phyloP scores from a whole-genome alignment of 2,113 vertebrate species.

The Colistium nudipinnis region DNA sequence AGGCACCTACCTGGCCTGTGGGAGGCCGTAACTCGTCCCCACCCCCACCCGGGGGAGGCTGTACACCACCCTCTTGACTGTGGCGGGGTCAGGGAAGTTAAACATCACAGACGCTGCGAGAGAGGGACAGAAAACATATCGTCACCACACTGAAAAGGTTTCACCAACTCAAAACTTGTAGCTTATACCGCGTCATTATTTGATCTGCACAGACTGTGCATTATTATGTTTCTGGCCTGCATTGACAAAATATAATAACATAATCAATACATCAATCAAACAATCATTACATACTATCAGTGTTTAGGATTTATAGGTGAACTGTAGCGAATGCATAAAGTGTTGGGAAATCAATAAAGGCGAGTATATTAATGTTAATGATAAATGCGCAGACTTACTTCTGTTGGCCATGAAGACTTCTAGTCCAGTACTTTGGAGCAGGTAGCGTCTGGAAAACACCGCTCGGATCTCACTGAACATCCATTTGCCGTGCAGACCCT shows the following conservation, averaged over 20 bases:
- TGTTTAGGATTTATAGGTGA: background rate
- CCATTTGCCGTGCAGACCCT: slow-evolving; percentile 99
- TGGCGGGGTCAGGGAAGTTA: slow-evolving; percentile 98
- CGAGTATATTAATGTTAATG: background rate
- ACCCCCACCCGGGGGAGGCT: slow-evolving; percentile 97
- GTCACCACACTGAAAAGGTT: slow-evolving; percentile 1
- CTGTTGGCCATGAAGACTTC: slow-evolving; percentile 99
- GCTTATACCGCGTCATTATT: background rate
- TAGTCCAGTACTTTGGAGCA: slow-evolving; percentile 95
- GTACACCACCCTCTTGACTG: slow-evolving; percentile 98
- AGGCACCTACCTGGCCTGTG: slow-evolving; percentile 91
- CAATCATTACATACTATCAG: background rate
- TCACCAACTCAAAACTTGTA: too few species aligned
- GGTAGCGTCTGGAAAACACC: slow-evolving; percentile 96
- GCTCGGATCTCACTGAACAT: slow-evolving; percentile 99
- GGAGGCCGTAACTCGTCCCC: slow-evolving; percentile 98
- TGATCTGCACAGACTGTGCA: too few species aligned
- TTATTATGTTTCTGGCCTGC: too few species aligned
- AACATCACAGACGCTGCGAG: slow-evolving; percentile 98
- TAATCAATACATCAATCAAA: background rate
- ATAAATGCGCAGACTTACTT: slow-evolving; percentile 83
- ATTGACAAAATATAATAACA: background rate
- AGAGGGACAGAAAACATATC: slow-evolving; percentile 21
- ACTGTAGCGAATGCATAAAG: background rate
- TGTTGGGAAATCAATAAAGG: background rate